phyloP scores from a whole-genome alignment of 1,140 invertebrate genomes.

The Lasaia peninsularis region DNA sequence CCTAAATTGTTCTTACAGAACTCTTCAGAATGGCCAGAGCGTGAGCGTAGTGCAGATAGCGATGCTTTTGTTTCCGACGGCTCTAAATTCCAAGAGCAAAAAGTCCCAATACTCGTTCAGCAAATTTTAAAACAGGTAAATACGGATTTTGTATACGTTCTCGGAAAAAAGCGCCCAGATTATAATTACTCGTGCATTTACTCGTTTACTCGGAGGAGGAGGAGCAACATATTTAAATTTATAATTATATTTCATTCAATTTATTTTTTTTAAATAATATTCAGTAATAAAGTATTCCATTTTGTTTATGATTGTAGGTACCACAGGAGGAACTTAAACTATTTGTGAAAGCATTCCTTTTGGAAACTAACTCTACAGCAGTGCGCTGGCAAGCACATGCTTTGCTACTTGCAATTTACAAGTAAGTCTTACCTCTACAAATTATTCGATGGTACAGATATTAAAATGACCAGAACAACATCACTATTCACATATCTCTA shows the following conservation, averaged over 20 bases:
- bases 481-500: no score
- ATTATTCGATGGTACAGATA: background rate
- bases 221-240: no score
- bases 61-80: slow-evolving; percentile 63
- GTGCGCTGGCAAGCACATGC: slow-evolving; percentile 97
- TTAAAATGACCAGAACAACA: background rate
- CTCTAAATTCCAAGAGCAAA: slow-evolving; percentile 73
- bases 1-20: slow-evolving; percentile 22
- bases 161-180: no score
- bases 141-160: no score
- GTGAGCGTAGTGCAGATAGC: slow-evolving; percentile 68
- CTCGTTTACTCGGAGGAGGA: no score
- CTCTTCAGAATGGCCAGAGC: slow-evolving; percentile 54
- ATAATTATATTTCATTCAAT: no score
- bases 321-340: slow-evolving; percentile 75
- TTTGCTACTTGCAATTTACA: slow-evolving; percentile 90
- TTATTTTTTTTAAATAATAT: slow-evolving; percentile 2
- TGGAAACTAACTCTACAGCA: slow-evolving; percentile 95
- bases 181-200: no score
- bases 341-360: slow-evolving; percentile 93
- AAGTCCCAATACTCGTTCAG: slow-evolving; percentile 65
- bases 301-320: slow-evolving; percentile 53
- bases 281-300: background rate
- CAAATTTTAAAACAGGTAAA: slow-evolving; percentile 69
- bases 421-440: slow-evolving; percentile 74